Evolutionary conservation across 2,113 vertebrate genomes (phyloP), one percentile per base, ranked within the genome.

Genomic region (Gadus chalcogrammus): DNA sequence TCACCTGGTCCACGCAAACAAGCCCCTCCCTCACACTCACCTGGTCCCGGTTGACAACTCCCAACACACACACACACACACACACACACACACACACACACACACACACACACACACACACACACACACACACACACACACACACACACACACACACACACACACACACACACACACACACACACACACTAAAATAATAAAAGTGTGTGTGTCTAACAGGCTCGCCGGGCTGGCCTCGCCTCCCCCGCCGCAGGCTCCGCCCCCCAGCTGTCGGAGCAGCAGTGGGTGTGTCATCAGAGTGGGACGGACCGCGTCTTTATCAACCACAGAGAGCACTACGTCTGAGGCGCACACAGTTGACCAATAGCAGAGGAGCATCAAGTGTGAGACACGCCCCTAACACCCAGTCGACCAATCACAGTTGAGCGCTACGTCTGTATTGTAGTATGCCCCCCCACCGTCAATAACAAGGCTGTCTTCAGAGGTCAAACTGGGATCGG

Each of bases 241-340:
- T 48, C 42, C 42, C 42, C 42, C 42, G 11, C 8, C 42, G 11
- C 42, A 12, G 77, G 75, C 65, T 80, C 83, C 73, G 52, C 79
- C 64, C 86, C 90, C 68, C 87, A 82, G 18, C 78, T 58, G 61
- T 75, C 91, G 66, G 87, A 69, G 35, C 89, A 91, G 76, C 89
- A 91, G 79, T 93, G 91, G 92, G 82, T 90, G 69, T 92, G 91
- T 81, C 92, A 93, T 56, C 91, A 91, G 80, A 92, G 87, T 0
- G 91, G 91, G 52, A 82, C 85, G 0, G 91, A 93, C 66, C 86
- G 67, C 1, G 87, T 93, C 42, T 92, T 88, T 82, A 93, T 93
- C 86, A 92, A 92, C 86, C 91, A 90, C 78, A 87, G 89, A 16
- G 91, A 93, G 74, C 91, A 93, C 80, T 93, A 92, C 15, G 92